A percentile compares a stretch with the other conserved stretches of the same genome.
These are phyloP conservation scores for Anodontia alba DNA, from an alignment of 2,888 invertebrate species.

Conservation along the genomic window DNA sequence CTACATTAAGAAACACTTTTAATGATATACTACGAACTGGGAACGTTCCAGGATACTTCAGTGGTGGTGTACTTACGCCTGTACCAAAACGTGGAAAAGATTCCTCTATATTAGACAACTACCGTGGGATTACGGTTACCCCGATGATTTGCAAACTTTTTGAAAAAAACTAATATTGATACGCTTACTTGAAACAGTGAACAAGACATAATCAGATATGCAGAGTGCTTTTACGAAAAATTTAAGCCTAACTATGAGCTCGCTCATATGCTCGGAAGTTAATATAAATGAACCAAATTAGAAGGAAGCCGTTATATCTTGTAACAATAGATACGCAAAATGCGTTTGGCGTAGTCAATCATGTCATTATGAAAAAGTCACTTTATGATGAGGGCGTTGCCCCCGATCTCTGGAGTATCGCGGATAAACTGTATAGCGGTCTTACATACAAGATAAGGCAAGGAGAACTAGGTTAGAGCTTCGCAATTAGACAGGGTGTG, in stretches of 20 bases:
- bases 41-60: background rate
- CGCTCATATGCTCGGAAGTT: background rate
- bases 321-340: background rate
- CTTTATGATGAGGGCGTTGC: background rate
- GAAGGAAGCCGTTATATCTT: background rate
- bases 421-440: background rate
- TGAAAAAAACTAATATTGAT: background rate
- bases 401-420: background rate
- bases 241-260: conserved; percentile 3
- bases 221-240: no score
- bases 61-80: background rate
- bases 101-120: background rate
- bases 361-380: background rate
- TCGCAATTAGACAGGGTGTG: background rate
- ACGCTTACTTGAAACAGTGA: background rate
- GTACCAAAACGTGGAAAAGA: background rate
- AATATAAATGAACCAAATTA: background rate
- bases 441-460: background rate
- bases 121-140: background rate
- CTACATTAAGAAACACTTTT: background rate
- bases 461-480: background rate
- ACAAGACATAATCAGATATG: background rate
- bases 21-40: background rate
- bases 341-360: background rate
- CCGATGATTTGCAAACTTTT: background rate